phyloP scores from a whole-genome alignment of 2,797 vertebrate genomes.

The Denticeps clupeoides region DNA sequence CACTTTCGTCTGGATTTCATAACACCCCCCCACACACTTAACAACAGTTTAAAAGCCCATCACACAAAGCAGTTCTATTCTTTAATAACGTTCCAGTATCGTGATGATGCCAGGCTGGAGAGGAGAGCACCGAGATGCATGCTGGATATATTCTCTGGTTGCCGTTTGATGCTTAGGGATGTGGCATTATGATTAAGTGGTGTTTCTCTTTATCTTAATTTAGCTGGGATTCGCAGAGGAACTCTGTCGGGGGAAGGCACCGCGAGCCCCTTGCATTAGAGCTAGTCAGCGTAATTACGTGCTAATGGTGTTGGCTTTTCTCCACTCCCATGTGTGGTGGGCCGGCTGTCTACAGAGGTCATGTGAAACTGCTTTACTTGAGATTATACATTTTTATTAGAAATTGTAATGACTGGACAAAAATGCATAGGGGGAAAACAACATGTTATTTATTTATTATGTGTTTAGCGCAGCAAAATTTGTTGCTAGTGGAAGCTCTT shows the following conservation, averaged over 20 bases:
- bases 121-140: too few relatives aligned
- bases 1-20: slow-evolving; percentile 1
- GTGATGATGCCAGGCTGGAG: too few relatives aligned
- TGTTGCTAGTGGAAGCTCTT: too few relatives aligned
- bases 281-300: slow-evolving; percentile 23
- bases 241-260: background rate
- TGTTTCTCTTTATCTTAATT: background rate
- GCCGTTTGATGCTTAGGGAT: background rate
- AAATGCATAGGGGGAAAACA: too few relatives aligned
- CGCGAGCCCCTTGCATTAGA: slow-evolving; percentile 16
- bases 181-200: background rate
- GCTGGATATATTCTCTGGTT: too few relatives aligned
- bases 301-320: slow-evolving; percentile 21
- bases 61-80: too few relatives aligned
- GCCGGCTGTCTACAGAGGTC: background rate
- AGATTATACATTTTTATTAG: slow-evolving; percentile 8
- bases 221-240: background rate
- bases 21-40: too few relatives aligned
- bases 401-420: background rate
- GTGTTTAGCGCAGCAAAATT: too few relatives aligned
- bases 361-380: slow-evolving; percentile 12
- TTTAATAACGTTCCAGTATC: too few relatives aligned
- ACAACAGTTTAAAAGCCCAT: too few relatives aligned
- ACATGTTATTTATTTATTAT: too few relatives aligned
- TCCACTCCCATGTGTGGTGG: slow-evolving; percentile 11